These are phyloP conservation scores for Linnaemya vulpina DNA, from an alignment of 2,888 invertebrate genomes.

Conservation along the genomic window DNA sequence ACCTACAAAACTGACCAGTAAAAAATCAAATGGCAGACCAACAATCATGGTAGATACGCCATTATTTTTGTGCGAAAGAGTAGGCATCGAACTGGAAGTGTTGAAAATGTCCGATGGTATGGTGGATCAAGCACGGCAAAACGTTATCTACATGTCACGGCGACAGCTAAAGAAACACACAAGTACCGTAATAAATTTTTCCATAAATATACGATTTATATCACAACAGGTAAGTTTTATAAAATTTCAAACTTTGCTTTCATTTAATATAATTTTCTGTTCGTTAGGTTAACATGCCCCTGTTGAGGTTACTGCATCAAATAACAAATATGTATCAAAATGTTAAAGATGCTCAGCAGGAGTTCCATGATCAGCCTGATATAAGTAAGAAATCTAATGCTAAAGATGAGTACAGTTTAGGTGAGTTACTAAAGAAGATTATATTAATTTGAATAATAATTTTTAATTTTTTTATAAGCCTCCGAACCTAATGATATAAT, in stretches of 20 bases:
- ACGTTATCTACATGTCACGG: slow-evolving; percentile 92
- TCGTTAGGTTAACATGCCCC: slow-evolving; percentile 94
- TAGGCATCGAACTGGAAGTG: slow-evolving; percentile 94
- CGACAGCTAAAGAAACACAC: slow-evolving; percentile 95
- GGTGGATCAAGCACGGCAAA: slow-evolving; percentile 92
- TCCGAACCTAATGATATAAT: slow-evolving; percentile 83
- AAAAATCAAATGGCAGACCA: slow-evolving; percentile 79
- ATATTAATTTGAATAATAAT: background rate
- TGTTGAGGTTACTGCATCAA: slow-evolving; percentile 95
- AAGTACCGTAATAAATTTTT: slow-evolving; percentile 95
- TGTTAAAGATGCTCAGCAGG: slow-evolving; percentile 96
- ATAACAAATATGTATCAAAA: slow-evolving; percentile 99
- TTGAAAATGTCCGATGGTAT: slow-evolving; percentile 95
- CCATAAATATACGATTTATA: slow-evolving; percentile 93
- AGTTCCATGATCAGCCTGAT: slow-evolving; percentile 89
- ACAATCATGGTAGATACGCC: slow-evolving; percentile 84
- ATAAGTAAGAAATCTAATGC: slow-evolving; percentile 82
- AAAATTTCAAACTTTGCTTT: background rate
- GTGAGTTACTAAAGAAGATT: slow-evolving; percentile 80
- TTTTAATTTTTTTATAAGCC: slow-evolving; percentile 72
- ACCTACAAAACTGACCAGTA: slow-evolving; percentile 75
- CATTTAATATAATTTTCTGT: background rate
- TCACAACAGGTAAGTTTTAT: slow-evolving; percentile 89
- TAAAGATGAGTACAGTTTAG: slow-evolving; percentile 86
- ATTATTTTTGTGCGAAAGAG: slow-evolving; percentile 95